Percentiles rank a stretch among this genome's conserved stretches.
Conservation (phyloP, 2,113 vertebrate species). For the Rhabdornis inornatus region DNA sequence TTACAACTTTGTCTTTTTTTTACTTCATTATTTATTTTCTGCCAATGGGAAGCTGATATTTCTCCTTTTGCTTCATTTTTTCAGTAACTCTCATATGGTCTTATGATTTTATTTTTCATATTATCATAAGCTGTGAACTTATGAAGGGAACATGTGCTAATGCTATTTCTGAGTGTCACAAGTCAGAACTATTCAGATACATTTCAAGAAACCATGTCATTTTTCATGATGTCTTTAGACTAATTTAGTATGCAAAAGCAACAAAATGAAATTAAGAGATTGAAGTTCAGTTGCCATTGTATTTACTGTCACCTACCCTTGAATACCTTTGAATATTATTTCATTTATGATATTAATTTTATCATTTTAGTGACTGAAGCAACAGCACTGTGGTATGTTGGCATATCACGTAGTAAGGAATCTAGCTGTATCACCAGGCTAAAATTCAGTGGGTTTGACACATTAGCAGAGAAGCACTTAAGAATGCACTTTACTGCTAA, state of each 20-base stretch:
- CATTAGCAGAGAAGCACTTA: conserved; percentile 14
- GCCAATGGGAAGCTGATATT: background rate
- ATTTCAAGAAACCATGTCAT: background rate
- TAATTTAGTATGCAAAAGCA: background rate
- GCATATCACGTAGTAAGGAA: background rate
- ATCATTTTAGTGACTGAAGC: background rate
- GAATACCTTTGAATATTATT: background rate
- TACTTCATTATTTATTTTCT: background rate
- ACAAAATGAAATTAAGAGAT: background rate
- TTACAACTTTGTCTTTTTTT: background rate
- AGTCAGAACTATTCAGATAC: background rate
- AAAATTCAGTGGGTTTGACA: background rate
- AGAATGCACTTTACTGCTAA: background rate
- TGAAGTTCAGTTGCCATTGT: background rate
- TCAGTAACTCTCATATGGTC: background rate
- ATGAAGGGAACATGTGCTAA: conserved; percentile 30
- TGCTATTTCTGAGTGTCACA: conserved; percentile 31
- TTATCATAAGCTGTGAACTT: conserved; percentile 28
- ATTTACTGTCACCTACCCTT: background rate
- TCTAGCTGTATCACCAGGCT: background rate
- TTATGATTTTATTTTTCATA: conserved; percentile 9
- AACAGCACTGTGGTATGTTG: background rate
- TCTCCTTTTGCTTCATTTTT: background rate
- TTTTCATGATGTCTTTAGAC: background rate
- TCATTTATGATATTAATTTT: background rate